Evolutionary conservation across 2,888 invertebrate species (phyloP).

Genomic region (Lumbricus terrestris): DNA sequence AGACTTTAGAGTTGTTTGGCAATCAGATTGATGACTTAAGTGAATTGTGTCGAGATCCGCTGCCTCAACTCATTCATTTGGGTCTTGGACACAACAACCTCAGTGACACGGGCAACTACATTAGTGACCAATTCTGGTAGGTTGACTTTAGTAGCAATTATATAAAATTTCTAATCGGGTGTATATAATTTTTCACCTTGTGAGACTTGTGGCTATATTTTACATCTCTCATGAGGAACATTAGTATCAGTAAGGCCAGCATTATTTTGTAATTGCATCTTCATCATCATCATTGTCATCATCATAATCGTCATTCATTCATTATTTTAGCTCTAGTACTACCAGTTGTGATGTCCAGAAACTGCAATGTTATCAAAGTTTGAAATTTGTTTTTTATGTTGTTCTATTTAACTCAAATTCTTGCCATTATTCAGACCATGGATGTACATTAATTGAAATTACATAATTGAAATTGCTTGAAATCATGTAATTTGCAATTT

Average conservation of each 20-base stretch:
- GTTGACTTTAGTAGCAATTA: constrained; percentile 20
- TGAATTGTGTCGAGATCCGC: constrained; percentile 49
- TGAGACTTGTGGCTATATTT: not conserved
- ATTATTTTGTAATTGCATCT: too few relatives aligned
- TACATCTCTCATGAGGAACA: not conserved
- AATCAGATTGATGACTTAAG: constrained; percentile 53
- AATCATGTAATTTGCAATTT: too few relatives aligned
- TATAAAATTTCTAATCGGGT: not conserved
- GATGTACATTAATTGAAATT: too few relatives aligned
- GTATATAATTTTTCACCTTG: not conserved
- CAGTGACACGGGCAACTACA: constrained; percentile 50
- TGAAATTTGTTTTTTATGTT: not conserved
- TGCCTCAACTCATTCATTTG: constrained; percentile 50
- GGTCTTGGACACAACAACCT: constrained; percentile 55
- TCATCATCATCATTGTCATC: not conserved
- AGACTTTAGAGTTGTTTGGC: constrained; percentile 57
- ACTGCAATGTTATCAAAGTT: not conserved
- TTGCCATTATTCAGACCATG: too few relatives aligned
- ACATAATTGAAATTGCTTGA: too few relatives aligned
- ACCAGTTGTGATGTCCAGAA: not conserved
- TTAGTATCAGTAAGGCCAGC: not conserved
- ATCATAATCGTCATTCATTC: not conserved
- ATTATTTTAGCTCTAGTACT: too few relatives aligned
- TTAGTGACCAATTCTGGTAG: constrained; percentile 53
- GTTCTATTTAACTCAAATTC: not conserved